Conservation (phyloP, 2,113 vertebrate species). For the Pelmatolapia mariae region DNA sequence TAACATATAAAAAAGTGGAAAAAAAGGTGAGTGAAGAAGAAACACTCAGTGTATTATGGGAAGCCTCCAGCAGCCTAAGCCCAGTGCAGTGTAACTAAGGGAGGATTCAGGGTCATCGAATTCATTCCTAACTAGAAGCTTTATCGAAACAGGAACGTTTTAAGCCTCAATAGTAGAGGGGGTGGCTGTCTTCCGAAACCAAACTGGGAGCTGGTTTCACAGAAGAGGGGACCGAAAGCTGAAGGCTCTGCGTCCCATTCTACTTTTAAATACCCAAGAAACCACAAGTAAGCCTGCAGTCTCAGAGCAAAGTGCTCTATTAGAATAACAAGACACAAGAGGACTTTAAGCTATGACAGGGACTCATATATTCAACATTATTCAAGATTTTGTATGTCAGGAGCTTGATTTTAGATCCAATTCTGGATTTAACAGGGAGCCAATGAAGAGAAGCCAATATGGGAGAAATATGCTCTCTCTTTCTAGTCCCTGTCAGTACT, state of each 20-base stretch:
- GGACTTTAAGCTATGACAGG: neutral
- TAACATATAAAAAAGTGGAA: neutral
- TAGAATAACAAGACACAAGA: neutral
- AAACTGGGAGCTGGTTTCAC: neutral
- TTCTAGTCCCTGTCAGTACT: neutral
- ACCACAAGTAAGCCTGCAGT: neutral
- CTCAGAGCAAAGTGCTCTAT: neutral
- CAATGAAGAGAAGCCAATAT: neutral
- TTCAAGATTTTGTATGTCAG: neutral
- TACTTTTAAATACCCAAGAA: neutral
- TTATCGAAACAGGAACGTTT: neutral
- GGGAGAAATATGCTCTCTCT: neutral
- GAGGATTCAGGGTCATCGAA: neutral
- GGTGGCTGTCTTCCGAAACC: neutral
- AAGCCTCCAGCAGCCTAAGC: neutral
- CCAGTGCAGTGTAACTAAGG: neutral
- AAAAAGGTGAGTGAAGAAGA: neutral
- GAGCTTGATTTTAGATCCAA: neutral
- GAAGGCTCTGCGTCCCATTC: neutral
- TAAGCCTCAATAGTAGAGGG: neutral
- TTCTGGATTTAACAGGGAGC: neutral
- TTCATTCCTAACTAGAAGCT: neutral
- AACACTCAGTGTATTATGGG: neutral
- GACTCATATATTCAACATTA: neutral
- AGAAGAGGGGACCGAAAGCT: neutral